These are phyloP conservation scores for Cataglyphis rosenhaueri DNA, from an alignment of 2,888 invertebrate species.

Conservation along the genomic window DNA sequence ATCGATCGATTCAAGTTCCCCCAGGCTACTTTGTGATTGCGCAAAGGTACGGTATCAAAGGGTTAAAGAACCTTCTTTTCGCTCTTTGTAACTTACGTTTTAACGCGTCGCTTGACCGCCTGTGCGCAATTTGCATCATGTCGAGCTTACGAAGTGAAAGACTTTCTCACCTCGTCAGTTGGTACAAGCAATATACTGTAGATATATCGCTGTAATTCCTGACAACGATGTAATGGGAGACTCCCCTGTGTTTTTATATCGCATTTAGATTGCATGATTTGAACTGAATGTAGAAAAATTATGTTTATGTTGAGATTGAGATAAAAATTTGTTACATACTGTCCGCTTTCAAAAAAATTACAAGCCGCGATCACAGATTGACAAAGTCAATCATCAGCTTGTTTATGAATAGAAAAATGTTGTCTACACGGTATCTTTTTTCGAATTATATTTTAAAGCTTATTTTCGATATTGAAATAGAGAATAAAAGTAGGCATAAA, in stretches of 20 bases:
- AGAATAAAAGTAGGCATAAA: not conserved
- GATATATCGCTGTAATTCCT: constrained; percentile 13
- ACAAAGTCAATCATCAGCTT: not conserved
- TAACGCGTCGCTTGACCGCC: constrained; percentile 12
- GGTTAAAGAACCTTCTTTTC: constrained; percentile 25
- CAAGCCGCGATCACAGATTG: not conserved
- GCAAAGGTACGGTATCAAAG: constrained; percentile 18
- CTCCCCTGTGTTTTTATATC: not conserved
- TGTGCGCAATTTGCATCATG: not conserved
- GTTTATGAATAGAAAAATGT: not conserved
- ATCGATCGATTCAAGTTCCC: not conserved
- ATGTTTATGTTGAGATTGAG: not conserved
- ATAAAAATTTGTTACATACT: not conserved
- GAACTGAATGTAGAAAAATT: not conserved
- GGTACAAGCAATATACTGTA: not conserved
- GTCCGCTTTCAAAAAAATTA: not conserved
- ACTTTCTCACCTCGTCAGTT: not conserved
- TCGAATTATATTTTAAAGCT: not conserved
- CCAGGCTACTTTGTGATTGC: constrained; percentile 15
- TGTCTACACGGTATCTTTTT: not conserved
- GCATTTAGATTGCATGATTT: not conserved
- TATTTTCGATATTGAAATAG: not conserved
- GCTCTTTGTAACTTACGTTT: constrained; percentile 20
- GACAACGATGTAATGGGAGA: constrained; percentile 16
- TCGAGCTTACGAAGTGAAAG: constrained; percentile 1